Evolutionary conservation across 2,113 vertebrate genomes (phyloP).

Genomic region (Anas platyrhynchos): DNA sequence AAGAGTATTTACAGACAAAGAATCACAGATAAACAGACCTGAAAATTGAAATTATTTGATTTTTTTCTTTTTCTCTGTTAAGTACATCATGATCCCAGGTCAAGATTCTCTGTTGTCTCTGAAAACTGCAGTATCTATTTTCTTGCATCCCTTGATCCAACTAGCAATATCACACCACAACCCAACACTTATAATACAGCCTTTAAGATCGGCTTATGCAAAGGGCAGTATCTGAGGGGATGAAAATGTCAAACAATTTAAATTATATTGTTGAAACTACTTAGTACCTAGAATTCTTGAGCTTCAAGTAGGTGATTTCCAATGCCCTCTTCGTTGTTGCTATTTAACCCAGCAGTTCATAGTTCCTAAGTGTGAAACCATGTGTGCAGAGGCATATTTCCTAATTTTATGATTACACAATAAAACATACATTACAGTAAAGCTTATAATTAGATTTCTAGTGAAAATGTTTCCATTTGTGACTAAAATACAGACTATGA

Average conservation of each 20-base stretch:
- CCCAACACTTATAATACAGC: neutral
- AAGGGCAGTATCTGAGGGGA: neutral
- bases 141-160: neutral
- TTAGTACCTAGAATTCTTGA: neutral
- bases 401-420: neutral
- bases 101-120: neutral
- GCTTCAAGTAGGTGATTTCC: neutral
- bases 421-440: neutral
- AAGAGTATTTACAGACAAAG: neutral
- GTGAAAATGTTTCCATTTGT: neutral
- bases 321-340: neutral
- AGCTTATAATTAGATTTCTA: neutral
- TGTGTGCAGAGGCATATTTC: neutral
- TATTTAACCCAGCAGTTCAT: neutral
- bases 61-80: neutral
- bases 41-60: neutral
- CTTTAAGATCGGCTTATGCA: neutral
- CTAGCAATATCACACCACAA: neutral
- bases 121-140: neutral
- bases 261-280: neutral
- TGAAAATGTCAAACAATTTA: neutral
- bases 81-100: accelerated
- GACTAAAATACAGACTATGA: neutral
- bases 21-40: neutral
- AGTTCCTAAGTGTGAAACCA: neutral